Base-by-base conservation (phyloP, 2,888 invertebrate genomes). In the Noctua comes region DNA sequence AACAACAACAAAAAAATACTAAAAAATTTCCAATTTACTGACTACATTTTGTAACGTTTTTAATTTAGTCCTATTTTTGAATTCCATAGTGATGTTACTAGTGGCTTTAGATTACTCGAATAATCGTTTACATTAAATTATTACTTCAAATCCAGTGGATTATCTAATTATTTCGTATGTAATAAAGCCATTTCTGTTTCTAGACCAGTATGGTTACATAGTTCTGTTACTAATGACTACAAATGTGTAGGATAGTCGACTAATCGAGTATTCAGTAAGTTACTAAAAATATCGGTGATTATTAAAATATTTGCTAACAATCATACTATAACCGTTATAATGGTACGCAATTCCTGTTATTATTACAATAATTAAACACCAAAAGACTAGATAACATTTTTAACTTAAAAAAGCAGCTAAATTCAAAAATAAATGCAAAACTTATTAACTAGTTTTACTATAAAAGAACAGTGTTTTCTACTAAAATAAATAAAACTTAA, bases 351-450 rank as follows among this genome's bases (percentile, higher is more conserved):
- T 80, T 74, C 40, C 75, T n/a, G 24, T 74, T 57, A 68, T n/a
- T 24, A 46, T 36, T 27, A 57, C 40, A 59, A 31, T 3, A 59
- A 31, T 3, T 27, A 21, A 70, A 73, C 36, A 73, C 62, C 11
- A 59, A 73, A 57, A 71, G 13, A 43, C 66, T 80, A 68, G 13
- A 27, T 36, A 70, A 62, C 1, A 16, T 66, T 51, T 51, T 66
- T 21, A 31, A 64, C 36, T 57, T 36, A 70, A 77, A 79, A 85
- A 83, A 76, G 73, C 76, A 74, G 74, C 74, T 85, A 82, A 77
- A 65, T 82, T 77, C 64, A 73, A 79, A 88, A 88, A 83, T 88
- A 88, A 88, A 84, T 89, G 90, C 88, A 84, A 84, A 88, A 82
- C 87, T 87, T 90, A 90, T 76, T 36, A 83, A 78, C 83, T 85